Evolutionary conservation across 2,113 vertebrate species (phyloP), one percentile per base, ranked within the genome.

Genomic region (Phrynocephalus versicolor): DNA sequence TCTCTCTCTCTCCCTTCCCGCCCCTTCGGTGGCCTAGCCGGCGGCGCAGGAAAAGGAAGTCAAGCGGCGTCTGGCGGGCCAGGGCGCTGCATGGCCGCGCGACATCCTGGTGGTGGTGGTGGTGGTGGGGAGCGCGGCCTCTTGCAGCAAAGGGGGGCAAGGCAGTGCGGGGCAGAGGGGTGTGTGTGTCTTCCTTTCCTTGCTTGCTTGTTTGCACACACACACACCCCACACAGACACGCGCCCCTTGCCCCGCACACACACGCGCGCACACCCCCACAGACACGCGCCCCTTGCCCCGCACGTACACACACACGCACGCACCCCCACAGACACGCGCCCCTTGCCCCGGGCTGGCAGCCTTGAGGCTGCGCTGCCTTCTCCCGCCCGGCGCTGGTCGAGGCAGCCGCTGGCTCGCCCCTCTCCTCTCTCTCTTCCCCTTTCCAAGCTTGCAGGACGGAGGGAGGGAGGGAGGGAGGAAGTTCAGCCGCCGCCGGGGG

Each of bases 41-140:
- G 69, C 45, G 3, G 25, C 35, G 12, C n/a, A n/a, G 30, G 58
- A 2, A 51, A 12, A 27, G 67, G 64, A 2, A 6, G 41, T 16
- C 35, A 3, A 2, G 35, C 1, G 57, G 41, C n/a, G 41, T 33
- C 57, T 14, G 78, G 65, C 74, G 65, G 76, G 62, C n/a, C 13
- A 25, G 79, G 82, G 81, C 84, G 85, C 85, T 1, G 87, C 77
- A 21, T 5, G 82, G 41, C 35, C 12, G 70, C 37, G 45, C 58
- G 65, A 21, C 1, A 57, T 78, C 57, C 6, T 1, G 70, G 19
- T 79, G n/a, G n/a, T n/a, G n/a, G n/a, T n/a, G n/a, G n/a, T n/a
- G n/a, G n/a, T n/a, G n/a, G n/a, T 2, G 85, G 33, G 1, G 58
- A 72, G 60, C 14, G 86, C 89, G 90, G 82, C 81, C 88, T 90